Evolutionary conservation across 2,888 invertebrate genomes (phyloP), one percentile per base, ranked within the genome.

Genomic region (Quadriops clusia): DNA sequence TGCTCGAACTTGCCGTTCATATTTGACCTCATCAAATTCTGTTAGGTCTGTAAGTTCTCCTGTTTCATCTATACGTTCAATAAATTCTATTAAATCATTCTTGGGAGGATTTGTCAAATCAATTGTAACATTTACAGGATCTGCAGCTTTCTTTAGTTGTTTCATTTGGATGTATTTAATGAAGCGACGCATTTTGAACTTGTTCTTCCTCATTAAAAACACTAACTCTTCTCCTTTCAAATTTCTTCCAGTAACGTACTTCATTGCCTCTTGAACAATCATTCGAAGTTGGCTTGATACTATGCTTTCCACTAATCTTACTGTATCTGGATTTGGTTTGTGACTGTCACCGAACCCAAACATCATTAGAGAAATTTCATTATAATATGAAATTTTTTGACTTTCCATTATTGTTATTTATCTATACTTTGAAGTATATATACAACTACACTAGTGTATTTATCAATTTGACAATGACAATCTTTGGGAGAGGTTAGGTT

Each of bases 321-420:
- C 89, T 2, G 90, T 83, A 23, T 84, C 85, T 1, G 75, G 67
- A 22, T 83, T 70, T 0, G 91, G 90, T 37, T 77, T 76, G 11
- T 79, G 74, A 48, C 81, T 80, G 51, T 93, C 93, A 0, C 93
- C 93, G 52, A 90, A 86, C n/a, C 89, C 90, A 46, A 86, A 82
- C 90, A 89, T 84, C 74, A 89, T 87, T 46, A 75, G 71, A 1
- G 81, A 77, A 43, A 87, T 84, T 62, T 87, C 84, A 59, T 69
- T 65, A 51, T 67, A 67, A 45, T 68, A 72, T 32, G 68, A 66
- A 16, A 51, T 40, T 39, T 50, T 50, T 29, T 42, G 45, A 10
- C 36, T 28, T 7, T 43, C 43, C 37, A 38, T 38, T 7, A 17
- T 17, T 23, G 17, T n/a, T n/a, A n/a, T n/a, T n/a, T n/a, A n/a